Conservation (phyloP, 2,113 vertebrate species). For the Jacana jacana region DNA sequence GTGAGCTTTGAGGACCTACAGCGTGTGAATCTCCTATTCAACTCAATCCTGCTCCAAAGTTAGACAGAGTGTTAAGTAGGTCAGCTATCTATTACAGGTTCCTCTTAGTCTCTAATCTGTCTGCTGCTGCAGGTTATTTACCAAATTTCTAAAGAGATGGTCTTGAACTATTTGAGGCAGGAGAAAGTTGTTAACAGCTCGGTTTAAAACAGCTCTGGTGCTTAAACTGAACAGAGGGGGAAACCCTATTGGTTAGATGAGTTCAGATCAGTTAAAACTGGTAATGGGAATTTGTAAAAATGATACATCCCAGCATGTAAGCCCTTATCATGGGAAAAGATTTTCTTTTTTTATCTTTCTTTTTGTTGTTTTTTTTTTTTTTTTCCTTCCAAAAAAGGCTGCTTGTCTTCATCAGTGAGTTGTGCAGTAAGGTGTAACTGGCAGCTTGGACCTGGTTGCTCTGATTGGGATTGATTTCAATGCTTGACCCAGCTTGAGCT, state of each 20-base stretch:
- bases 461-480: not conserved
- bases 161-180: not conserved
- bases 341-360: too few relatives aligned
- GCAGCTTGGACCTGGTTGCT: not conserved
- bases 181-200: not conserved
- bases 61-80: slow-evolving; percentile 10
- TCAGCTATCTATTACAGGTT: not conserved
- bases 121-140: slow-evolving; percentile 17
- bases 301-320: not conserved
- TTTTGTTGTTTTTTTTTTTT: not conserved
- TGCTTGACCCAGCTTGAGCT: not conserved
- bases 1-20: not conserved
- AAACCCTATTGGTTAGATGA: not conserved
- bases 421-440: not conserved
- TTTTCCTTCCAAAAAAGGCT: not conserved
- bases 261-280: not conserved
- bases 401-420: not conserved
- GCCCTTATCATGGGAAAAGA: not conserved
- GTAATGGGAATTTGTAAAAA: not conserved
- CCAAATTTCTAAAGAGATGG: not conserved
- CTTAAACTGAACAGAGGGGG: not conserved
- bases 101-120: not conserved
- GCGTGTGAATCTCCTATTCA: not conserved
- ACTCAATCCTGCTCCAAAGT: not conserved
- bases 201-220: not conserved